phyloP scores from a whole-genome alignment of 2,797 vertebrate species.

The Sternarchorhynchus goeldii region DNA sequence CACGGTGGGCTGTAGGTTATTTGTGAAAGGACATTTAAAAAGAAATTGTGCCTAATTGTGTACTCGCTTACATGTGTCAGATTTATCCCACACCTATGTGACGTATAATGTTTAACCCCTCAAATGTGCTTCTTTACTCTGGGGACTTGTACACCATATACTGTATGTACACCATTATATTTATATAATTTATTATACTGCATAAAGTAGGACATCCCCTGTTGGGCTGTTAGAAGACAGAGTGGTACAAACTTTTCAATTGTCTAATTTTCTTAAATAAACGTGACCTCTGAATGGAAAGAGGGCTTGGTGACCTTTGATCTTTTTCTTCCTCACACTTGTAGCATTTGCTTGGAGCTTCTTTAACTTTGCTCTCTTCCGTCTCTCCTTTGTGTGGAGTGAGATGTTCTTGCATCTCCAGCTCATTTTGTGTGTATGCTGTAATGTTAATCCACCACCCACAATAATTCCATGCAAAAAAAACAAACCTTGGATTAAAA shows the following conservation, averaged over 20 bases:
- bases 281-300: constrained; percentile 46
- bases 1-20: constrained; percentile 1
- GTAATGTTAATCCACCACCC: neutral
- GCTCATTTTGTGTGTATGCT: neutral
- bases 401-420: constrained; percentile 11
- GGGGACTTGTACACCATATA: constrained; percentile 13
- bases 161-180: constrained; percentile 9
- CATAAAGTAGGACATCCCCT: neutral
- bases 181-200: constrained; percentile 34
- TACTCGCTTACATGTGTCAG: constrained; percentile 8
- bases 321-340: constrained; percentile 28
- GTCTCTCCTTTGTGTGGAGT: constrained; percentile 10
- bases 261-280: constrained; percentile 57
- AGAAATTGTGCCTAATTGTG: constrained; percentile 4
- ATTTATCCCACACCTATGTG: neutral
- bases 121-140: constrained; percentile 10
- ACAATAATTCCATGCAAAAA: too few relatives aligned
- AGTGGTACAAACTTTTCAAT: constrained; percentile 16
- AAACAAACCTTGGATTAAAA: too few relatives aligned
- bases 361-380: neutral
- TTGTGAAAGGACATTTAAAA: neutral
- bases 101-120: neutral
- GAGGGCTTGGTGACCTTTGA: constrained; percentile 41
- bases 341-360: neutral
- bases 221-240: constrained; percentile 4